Conservation (phyloP, 1,140 invertebrate species). For the Phocides pigmalion region DNA sequence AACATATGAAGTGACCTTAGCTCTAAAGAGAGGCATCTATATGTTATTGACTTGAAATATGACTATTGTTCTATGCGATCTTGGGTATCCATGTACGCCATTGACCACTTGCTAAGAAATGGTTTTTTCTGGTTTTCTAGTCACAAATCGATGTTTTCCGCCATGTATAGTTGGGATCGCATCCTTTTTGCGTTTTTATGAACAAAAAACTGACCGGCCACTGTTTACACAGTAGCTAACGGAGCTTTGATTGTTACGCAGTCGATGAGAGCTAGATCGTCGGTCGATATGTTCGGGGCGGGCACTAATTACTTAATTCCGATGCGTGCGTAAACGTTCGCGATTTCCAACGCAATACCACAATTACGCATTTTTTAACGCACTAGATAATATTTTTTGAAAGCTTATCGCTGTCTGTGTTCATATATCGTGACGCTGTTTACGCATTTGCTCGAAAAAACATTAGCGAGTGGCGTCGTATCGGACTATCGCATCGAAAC, state of each 20-base stretch:
- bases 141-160: no score
- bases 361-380: conserved; percentile 73
- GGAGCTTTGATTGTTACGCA: conserved; percentile 59
- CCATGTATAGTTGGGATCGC: no score
- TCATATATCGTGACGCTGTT: conserved; percentile 69
- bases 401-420: conserved; percentile 68
- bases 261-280: conserved; percentile 73
- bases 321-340: conserved; percentile 71
- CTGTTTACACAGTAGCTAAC: conserved; percentile 66
- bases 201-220: conserved; percentile 51
- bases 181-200: neutral
- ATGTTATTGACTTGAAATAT: no score
- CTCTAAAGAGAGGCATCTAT: no score
- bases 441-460: conserved; percentile 58
- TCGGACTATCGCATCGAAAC: conserved; percentile 35
- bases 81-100: no score
- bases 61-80: no score
- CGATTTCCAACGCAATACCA: conserved; percentile 74
- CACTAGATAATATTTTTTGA: conserved; percentile 70
- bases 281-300: conserved; percentile 65
- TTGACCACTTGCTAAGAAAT: no score
- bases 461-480: conserved; percentile 29
- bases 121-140: no score
- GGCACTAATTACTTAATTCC: conserved; percentile 79
- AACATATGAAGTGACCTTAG: no score